A percentile compares a stretch with the other conserved stretches of the same genome.
phyloP scores from a whole-genome alignment of 2,797 vertebrate genomes.

The Amblyraja radiata region DNA sequence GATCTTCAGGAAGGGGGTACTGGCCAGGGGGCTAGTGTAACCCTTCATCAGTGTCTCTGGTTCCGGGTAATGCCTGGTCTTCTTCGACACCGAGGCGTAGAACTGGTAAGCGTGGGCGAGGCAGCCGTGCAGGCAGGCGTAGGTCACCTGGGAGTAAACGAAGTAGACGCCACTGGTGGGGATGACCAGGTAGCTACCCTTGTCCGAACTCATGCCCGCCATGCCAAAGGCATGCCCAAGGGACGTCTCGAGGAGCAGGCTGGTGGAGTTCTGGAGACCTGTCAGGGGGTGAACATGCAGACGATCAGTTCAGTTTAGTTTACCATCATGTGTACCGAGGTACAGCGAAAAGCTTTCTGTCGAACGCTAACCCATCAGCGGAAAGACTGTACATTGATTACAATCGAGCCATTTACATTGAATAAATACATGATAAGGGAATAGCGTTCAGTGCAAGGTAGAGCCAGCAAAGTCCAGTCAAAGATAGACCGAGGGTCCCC shows the following conservation, averaged over 20 bases:
- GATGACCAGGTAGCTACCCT: not conserved
- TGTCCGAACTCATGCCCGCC: not conserved
- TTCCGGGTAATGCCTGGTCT: not conserved
- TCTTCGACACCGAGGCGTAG: not conserved
- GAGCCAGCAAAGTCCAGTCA: too few relatives aligned
- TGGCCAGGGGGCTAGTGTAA: not conserved
- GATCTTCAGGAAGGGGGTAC: not conserved
- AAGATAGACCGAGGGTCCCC: too few relatives aligned
- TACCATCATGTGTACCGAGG: too few relatives aligned
- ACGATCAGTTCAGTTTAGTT: too few relatives aligned
- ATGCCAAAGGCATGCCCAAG: not conserved
- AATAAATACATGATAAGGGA: too few relatives aligned
- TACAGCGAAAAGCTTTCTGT: too few relatives aligned
- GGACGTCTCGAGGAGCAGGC: not conserved
- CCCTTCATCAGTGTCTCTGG: not conserved
- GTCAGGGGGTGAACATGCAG: not conserved
- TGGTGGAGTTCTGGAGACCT: not conserved
- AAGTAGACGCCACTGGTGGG: constrained; percentile 13
- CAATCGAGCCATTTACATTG: too few relatives aligned
- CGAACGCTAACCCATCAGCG: too few relatives aligned
- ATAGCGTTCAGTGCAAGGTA: too few relatives aligned
- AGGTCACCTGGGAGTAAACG: constrained; percentile 23
- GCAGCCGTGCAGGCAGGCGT: not conserved
- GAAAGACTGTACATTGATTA: too few relatives aligned
- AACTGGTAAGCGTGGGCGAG: not conserved